phyloP scores from a whole-genome alignment of 2,888 invertebrate species.

The Leptothorax acervorum region DNA sequence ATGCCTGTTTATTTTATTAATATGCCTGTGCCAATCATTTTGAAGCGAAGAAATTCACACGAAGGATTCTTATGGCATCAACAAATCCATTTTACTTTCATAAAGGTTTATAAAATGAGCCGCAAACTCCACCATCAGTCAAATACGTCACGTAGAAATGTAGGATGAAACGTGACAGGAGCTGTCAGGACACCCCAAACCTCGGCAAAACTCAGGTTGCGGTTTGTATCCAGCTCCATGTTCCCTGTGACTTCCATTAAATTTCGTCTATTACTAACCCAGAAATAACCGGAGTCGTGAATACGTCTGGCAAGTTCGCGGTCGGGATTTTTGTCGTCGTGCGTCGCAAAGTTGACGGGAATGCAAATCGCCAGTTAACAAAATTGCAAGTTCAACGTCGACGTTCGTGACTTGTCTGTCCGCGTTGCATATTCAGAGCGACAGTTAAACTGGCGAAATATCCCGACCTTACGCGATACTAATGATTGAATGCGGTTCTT shows the following conservation, averaged over 20 bases:
- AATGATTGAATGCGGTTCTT: slow-evolving; percentile 35
- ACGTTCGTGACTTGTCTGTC: slow-evolving; percentile 4
- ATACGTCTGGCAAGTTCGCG: neutral
- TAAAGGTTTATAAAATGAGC: slow-evolving; percentile 9
- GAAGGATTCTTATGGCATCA: neutral
- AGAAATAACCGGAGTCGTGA: slow-evolving; percentile 12
- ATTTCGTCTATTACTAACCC: slow-evolving; percentile 4
- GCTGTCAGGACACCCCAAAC: slow-evolving; percentile 27
- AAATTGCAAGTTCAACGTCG: slow-evolving; percentile 47
- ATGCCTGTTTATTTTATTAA: neutral
- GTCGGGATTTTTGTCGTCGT: slow-evolving; percentile 29
- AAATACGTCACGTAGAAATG: slow-evolving; percentile 3
- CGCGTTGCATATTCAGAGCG: slow-evolving; percentile 39
- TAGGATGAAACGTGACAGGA: slow-evolving; percentile 28
- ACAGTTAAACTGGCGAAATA: slow-evolving; percentile 22
- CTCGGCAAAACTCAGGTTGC: slow-evolving; percentile 19
- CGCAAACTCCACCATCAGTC: slow-evolving; percentile 12
- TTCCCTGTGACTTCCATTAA: slow-evolving; percentile 27
- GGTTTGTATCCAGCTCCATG: slow-evolving; percentile 9
- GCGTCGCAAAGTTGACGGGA: slow-evolving; percentile 8
- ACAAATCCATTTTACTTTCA: neutral
- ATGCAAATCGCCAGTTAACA: slow-evolving; percentile 42
- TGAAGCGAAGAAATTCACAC: neutral
- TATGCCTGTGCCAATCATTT: neutral
- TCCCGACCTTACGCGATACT: slow-evolving; percentile 11